Base-by-base conservation (phyloP, 2,797 vertebrate genomes). In the Muscicapa comitata region DNA sequence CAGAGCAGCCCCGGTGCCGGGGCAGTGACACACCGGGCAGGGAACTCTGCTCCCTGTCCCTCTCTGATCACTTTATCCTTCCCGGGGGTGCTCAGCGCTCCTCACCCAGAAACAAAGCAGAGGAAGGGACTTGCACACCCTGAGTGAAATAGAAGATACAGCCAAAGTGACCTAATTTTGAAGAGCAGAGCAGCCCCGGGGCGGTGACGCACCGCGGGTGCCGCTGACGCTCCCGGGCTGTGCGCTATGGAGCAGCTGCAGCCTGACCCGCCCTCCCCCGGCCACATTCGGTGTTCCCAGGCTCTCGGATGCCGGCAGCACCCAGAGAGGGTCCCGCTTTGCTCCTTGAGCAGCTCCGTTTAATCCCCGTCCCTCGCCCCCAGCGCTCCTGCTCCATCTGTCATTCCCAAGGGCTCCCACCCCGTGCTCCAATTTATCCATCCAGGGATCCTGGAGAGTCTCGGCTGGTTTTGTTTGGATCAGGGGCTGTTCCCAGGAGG, bases 371-470 rank as follows among this genome's bases (percentile, higher is more conserved):
- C n/a, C 28, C 14, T 50, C 23, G 17, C 13, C 63, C 57, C 16
- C 0, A 2, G 24, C 0, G 26, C 42, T 81, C 20, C 65, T 0
- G 6, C 21, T 81, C 35, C 67, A 48, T 61, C 67, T 43, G 86
- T 23, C 33, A 42, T 24, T 72, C 31, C 67, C 80, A 13, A 50
- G 25, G 8, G 8, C 11, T 71, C 57, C 29, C 45, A 67, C 5
- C 3, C 33, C 1, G 10, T 0, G 10, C 23, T 42, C 35, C 3
- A 0, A 0, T 31, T 65, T 40, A 51, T 86, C 80, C 11, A 6
- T 35, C 77, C 6, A 7, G 37, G 0, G 0, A 37, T 18, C 47
- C 59, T 6, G 10, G 42, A 1, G 10, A 0, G 0, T 6, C 76
- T 48, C 6, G 26, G 40, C 45, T 9, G 53, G 26, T 3, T 66